Percentiles rank a stretch among this genome's conserved stretches.
These are phyloP conservation scores for Lycia hirtaria DNA, from an alignment of 2,888 invertebrate species.

Conservation along the genomic window DNA sequence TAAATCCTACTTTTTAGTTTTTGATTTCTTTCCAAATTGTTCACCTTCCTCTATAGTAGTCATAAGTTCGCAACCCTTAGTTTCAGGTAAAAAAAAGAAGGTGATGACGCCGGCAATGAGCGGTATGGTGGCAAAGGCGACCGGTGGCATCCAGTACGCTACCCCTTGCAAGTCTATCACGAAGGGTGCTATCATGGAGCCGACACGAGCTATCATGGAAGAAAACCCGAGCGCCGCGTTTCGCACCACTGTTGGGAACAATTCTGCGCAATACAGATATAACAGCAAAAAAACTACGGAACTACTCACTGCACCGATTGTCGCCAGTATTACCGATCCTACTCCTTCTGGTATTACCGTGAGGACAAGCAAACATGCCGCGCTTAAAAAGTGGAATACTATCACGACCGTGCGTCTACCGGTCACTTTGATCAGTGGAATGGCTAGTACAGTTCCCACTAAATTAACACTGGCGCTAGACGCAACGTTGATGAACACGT, in stretches of 20 bases:
- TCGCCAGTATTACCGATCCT: constrained; percentile 86
- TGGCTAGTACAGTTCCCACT: constrained; percentile 86
- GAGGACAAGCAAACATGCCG: constrained; percentile 86
- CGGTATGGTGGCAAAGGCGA: constrained; percentile 89
- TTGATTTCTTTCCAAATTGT: constrained; percentile 68
- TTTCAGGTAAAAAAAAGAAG: constrained; percentile 91
- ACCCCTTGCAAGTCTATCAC: constrained; percentile 86
- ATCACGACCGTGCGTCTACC: constrained; percentile 89
- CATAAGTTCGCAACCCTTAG: constrained; percentile 89
- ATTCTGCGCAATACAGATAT: constrained; percentile 94
- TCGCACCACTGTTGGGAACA: constrained; percentile 95
- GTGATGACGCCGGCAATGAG: constrained; percentile 82
- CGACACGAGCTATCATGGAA: constrained; percentile 94
- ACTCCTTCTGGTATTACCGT: constrained; percentile 78
- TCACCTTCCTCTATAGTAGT: constrained; percentile 93
- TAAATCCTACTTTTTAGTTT: not conserved
- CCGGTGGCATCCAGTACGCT: constrained; percentile 87
- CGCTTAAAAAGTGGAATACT: constrained; percentile 86
- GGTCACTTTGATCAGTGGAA: constrained; percentile 86
- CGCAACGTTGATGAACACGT: constrained; percentile 93
- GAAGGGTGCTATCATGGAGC: constrained; percentile 94
- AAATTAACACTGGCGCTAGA: constrained; percentile 88
- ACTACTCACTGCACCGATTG: constrained; percentile 91
- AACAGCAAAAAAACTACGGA: constrained; percentile 94
- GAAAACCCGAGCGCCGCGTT: constrained; percentile 95